phyloP scores from a whole-genome alignment of 2,113 vertebrate genomes.

The Dromas ardeola region DNA sequence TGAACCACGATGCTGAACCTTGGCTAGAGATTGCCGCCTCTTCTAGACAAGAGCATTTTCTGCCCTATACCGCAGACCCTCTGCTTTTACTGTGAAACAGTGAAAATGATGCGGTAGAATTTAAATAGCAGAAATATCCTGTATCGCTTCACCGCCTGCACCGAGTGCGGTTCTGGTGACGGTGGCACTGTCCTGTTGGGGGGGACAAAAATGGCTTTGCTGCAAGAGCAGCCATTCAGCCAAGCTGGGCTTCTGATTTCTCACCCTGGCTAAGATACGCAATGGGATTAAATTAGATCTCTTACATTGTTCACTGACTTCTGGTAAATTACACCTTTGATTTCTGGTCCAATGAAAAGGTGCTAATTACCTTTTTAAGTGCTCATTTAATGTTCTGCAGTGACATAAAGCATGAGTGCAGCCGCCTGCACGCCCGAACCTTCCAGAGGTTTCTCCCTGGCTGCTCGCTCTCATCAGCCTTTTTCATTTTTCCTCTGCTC shows the following conservation, averaged over 20 bases:
- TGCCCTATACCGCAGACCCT: accelerated
- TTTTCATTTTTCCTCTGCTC: constrained; percentile 40
- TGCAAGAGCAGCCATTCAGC: background rate
- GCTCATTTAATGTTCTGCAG: constrained; percentile 68
- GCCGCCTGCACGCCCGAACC: constrained; percentile 22
- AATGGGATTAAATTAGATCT: constrained; percentile 60
- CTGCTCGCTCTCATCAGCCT: constrained; percentile 37
- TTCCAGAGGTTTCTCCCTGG: constrained; percentile 62
- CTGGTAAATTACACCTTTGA: constrained; percentile 73
- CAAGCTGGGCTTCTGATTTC: constrained; percentile 18
- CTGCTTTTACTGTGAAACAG: background rate
- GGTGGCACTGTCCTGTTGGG: background rate
- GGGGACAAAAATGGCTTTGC: background rate
- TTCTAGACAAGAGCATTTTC: background rate
- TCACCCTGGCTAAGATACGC: background rate
- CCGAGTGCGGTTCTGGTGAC: background rate
- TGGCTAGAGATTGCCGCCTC: background rate
- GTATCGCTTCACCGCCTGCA: background rate
- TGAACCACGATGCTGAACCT: background rate
- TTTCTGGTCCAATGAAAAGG: constrained; percentile 71
- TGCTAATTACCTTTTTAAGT: constrained; percentile 73
- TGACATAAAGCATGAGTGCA: constrained; percentile 65
- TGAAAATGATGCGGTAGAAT: background rate
- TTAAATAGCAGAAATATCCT: background rate
- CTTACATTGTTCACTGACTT: constrained; percentile 69